Evolutionary conservation across 2,113 vertebrate species (phyloP).

Genomic region (Rhea americana): DNA sequence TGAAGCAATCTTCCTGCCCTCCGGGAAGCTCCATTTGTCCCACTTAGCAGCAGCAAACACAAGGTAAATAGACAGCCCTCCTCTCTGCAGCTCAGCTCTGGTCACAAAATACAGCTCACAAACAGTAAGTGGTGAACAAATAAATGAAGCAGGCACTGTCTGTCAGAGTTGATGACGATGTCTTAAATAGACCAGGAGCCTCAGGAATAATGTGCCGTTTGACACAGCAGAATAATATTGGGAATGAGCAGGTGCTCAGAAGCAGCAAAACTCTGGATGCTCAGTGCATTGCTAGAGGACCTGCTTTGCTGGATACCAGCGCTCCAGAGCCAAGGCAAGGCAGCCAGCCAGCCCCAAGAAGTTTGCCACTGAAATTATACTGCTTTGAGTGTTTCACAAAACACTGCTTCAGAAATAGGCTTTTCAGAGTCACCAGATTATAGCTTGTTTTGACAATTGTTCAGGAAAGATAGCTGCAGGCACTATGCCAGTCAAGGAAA

Average conservation of each 20-base stretch:
- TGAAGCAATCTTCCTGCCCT: neutral
- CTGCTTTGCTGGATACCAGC: neutral
- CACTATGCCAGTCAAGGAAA: neutral
- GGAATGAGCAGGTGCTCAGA: neutral
- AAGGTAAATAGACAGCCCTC: neutral
- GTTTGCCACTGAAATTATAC: neutral
- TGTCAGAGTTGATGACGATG: neutral
- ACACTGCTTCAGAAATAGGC: neutral
- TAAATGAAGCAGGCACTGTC: neutral
- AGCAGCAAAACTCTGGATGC: neutral
- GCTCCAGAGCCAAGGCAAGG: neutral
- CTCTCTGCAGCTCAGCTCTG: neutral
- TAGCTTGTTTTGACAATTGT: conserved; percentile 21
- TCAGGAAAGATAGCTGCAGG: neutral
- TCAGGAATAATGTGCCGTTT: neutral
- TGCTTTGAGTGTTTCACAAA: neutral
- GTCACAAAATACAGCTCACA: neutral
- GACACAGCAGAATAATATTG: neutral
- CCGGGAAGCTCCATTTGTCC: neutral
- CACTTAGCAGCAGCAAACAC: neutral
- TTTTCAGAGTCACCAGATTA: neutral
- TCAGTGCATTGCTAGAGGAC: rapidly evolving
- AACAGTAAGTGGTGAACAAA: neutral
- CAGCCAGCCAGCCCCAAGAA: neutral
- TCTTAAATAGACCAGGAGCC: neutral